These are phyloP conservation scores for Onychomys arenicola DNA, from an alignment of 2,797 vertebrate genomes.

Conservation along the genomic window DNA sequence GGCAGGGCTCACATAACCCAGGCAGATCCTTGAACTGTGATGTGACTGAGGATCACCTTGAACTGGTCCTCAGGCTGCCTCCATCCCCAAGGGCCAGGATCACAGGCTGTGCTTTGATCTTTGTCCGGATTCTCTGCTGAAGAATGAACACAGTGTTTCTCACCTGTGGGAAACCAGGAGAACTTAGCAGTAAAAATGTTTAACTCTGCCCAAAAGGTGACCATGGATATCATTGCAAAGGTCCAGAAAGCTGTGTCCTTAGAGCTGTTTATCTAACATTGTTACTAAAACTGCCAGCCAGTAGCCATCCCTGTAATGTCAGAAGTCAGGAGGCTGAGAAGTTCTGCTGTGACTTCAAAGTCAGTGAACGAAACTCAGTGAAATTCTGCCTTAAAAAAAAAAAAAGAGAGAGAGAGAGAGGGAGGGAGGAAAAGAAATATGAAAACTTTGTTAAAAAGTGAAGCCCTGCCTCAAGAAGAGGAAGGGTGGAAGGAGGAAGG, in stretches of 20 bases:
- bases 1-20: background rate
- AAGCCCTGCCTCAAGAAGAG: background rate
- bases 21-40: background rate
- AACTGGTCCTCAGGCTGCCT: background rate
- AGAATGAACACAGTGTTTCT: background rate
- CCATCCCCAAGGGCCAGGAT: background rate
- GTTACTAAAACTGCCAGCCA: background rate
- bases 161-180: background rate
- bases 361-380: background rate
- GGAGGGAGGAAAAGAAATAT: background rate
- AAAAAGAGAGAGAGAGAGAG: no score
- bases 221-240: background rate
- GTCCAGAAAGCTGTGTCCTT: background rate
- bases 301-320: background rate
- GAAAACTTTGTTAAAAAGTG: background rate
- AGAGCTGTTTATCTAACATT: background rate
- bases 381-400: background rate
- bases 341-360: background rate
- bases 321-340: background rate
- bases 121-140: background rate
- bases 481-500: no score
- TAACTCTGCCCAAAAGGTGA: background rate
- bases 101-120: background rate
- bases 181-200: background rate
- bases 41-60: background rate